Evolutionary conservation across 2,113 vertebrate species (phyloP).

Genomic region (Nothocercus julius): DNA sequence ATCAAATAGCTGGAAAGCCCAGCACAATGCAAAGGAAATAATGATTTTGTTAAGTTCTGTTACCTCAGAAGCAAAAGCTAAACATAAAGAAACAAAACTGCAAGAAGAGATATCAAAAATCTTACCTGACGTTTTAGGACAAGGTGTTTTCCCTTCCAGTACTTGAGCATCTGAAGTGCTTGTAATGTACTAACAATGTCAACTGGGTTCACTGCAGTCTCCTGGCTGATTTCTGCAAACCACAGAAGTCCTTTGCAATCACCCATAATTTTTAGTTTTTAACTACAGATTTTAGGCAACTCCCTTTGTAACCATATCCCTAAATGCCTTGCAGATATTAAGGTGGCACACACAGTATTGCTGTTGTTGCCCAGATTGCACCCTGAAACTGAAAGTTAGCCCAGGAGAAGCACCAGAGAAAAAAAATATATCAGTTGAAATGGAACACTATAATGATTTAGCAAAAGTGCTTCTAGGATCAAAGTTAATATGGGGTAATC

Average conservation of each 20-base stretch:
- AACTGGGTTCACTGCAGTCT: conserved; percentile 96
- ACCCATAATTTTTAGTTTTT: background rate
- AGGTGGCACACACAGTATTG: background rate
- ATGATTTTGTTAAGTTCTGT: background rate
- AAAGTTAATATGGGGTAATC: background rate
- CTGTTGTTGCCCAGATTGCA: background rate
- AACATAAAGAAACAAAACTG: background rate
- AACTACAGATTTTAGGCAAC: background rate
- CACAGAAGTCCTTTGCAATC: background rate
- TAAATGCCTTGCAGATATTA: background rate
- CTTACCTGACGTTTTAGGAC: conserved; percentile 96
- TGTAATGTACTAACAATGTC: conserved; percentile 99
- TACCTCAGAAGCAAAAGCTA: background rate
- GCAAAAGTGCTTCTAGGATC: background rate
- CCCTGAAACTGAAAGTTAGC: background rate
- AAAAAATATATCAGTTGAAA: background rate
- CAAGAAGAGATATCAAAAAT: background rate
- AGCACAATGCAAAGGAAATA: background rate
- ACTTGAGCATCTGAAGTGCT: conserved; percentile 99
- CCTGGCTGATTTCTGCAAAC: conserved; percentile 96
- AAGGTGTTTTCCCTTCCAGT: conserved; percentile 98
- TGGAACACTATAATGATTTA: background rate
- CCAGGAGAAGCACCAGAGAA: background rate
- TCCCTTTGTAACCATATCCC: background rate
- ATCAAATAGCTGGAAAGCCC: background rate